Conservation (phyloP, 1,140 invertebrate species). For the Hydropsyche tenuis region DNA sequence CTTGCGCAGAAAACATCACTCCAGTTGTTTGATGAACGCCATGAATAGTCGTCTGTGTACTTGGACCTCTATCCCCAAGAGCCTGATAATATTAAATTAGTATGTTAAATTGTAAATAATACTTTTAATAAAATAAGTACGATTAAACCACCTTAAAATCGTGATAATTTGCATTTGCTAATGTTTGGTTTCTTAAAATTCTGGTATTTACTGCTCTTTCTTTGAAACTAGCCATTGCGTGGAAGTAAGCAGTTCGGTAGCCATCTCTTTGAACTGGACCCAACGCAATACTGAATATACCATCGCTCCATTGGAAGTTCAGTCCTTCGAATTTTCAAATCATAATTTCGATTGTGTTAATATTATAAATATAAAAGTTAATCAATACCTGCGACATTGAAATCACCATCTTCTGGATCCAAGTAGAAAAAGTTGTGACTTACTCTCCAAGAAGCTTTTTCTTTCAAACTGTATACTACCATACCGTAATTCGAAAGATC, state of each 20-base stretch:
- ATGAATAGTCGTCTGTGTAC: constrained; percentile 69
- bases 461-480: constrained; percentile 71
- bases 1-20: constrained; percentile 71
- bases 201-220: constrained; percentile 72
- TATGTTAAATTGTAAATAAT: too few species aligned
- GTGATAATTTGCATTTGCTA: constrained; percentile 67
- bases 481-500: constrained; percentile 72
- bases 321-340: constrained; percentile 56
- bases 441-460: constrained; percentile 72
- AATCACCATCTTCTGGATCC: constrained; percentile 72
- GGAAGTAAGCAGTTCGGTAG: constrained; percentile 70
- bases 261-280: constrained; percentile 63
- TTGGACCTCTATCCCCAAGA: constrained; percentile 66
- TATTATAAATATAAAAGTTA: not conserved
- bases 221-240: constrained; percentile 70
- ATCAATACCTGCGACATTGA: constrained; percentile 66
- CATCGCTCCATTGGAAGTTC: constrained; percentile 76
- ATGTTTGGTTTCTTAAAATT: constrained; percentile 67
- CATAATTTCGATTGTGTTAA: not conserved
- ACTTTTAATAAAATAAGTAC: not conserved
- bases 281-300: constrained; percentile 72
- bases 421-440: constrained; percentile 76
- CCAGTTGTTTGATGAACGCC: constrained; percentile 64
- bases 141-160: constrained; percentile 55
- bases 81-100: constrained; percentile 54